phyloP scores from a whole-genome alignment of 2,797 vertebrate species.

The Diceros bicornis region DNA sequence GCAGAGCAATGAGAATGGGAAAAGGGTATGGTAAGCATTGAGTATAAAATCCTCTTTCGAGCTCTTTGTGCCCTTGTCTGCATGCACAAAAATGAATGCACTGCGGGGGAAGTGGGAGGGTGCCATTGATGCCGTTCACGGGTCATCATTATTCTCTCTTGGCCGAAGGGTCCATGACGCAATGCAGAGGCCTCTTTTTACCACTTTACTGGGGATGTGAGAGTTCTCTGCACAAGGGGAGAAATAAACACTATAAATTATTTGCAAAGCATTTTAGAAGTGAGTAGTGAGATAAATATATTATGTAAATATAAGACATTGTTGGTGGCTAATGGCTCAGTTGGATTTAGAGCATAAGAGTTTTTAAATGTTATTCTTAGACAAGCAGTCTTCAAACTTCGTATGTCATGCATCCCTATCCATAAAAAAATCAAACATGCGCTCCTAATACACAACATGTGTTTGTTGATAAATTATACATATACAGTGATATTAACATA shows the following conservation, averaged over 20 bases:
- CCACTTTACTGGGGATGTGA: neutral
- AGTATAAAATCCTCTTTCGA: neutral
- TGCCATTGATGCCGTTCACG: neutral
- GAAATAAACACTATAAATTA: neutral
- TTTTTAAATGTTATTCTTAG: constrained; percentile 55
- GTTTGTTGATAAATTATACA: constrained; percentile 4
- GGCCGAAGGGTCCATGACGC: neutral
- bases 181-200: neutral
- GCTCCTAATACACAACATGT: neutral
- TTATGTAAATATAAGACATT: neutral
- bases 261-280: constrained; percentile 52
- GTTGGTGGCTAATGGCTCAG: neutral
- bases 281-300: neutral
- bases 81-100: neutral
- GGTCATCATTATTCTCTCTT: neutral
- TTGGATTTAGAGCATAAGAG: neutral
- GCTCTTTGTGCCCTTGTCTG: neutral
- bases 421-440: neutral
- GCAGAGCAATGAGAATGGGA: neutral
- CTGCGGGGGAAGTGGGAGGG: neutral
- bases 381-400: neutral
- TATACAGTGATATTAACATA: neutral
- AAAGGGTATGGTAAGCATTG: neutral
- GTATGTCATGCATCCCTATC: neutral
- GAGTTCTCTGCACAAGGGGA: neutral